Evolutionary conservation across 2,113 vertebrate species (phyloP), one percentile per base, ranked within the genome.

Genomic region (Chrysemys picta): DNA sequence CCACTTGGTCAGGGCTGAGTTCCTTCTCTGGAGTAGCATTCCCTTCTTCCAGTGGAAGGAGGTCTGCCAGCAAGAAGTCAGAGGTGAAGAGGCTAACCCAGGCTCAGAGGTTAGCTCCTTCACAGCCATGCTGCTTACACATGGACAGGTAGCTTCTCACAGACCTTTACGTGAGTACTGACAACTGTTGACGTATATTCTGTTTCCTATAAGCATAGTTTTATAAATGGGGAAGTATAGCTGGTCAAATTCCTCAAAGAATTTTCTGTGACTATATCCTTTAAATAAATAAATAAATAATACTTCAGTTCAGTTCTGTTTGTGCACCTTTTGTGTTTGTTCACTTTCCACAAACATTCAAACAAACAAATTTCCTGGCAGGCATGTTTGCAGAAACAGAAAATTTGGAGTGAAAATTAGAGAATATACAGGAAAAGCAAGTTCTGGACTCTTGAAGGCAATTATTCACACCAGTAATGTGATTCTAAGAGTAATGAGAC

Each of bases 241-340:
- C 6, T 56, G 35, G 89, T 13, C 5, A 57, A 78, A 72, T 49
- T 93, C 8, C 50, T 62, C 38, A 84, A 49, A 72, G 54, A 0
- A 59, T 65, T 89, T 89, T 87, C 88, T 91, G 50, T 80, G 24
- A 38, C 31, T 22, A 52, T 84, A 57, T 17, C 89, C 65, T 25
- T 81, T 93, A 93, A 83, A 85, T 82, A 91, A 83, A 85, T 82
- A 91, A 53, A 49, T 88, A 92, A 94, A 94, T 79, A 69, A 69
- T 79, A 54, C 75, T 90, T 79, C 25, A 6, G 3, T 83, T 93
- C 91, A 89, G n/a, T 50, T 83, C 25, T 12, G 19, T 38, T 82
- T 88, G 54, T 88, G 24, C 1, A 42, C 86, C 84, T 65, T 85
- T 75, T 79, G 54, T 47, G 82, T 69, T 65, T 47, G 84, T 59